A percentile compares a stretch with the other conserved stretches of the same genome.
Conservation (phyloP, 2,113 vertebrate species). For the Muntiacus reevesi region DNA sequence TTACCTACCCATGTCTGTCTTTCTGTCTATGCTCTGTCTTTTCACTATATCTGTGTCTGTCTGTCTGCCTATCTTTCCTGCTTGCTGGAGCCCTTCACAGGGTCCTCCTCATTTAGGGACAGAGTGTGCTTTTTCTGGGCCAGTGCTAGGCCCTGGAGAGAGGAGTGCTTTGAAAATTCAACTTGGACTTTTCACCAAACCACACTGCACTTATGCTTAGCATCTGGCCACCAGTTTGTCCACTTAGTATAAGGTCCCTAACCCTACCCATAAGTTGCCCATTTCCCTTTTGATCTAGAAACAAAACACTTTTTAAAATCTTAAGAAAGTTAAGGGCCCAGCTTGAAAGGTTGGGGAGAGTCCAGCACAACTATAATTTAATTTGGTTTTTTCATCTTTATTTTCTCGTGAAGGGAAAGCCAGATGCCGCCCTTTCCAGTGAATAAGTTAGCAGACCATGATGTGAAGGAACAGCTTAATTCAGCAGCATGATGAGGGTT, state of each 20-base stretch:
- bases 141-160: background rate
- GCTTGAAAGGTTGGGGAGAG: background rate
- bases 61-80: background rate
- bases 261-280: background rate
- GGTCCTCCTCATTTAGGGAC: background rate
- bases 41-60: background rate
- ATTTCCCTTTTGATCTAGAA: background rate
- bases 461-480: background rate
- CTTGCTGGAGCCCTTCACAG: background rate
- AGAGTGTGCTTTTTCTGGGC: background rate
- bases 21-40: background rate
- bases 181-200: background rate
- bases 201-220: background rate
- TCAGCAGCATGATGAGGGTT: background rate
- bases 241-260: background rate
- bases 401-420: background rate
- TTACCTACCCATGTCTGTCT: background rate
- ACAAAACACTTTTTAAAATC: background rate
- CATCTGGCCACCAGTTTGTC: slow-evolving; percentile 21
- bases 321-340: background rate
- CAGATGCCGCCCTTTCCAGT: background rate
- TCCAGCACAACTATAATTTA: background rate
- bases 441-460: background rate
- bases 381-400: background rate
- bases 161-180: slow-evolving; percentile 28